Evolutionary conservation across 2,797 vertebrate species (phyloP).

Genomic region (Pitangus sulphuratus): DNA sequence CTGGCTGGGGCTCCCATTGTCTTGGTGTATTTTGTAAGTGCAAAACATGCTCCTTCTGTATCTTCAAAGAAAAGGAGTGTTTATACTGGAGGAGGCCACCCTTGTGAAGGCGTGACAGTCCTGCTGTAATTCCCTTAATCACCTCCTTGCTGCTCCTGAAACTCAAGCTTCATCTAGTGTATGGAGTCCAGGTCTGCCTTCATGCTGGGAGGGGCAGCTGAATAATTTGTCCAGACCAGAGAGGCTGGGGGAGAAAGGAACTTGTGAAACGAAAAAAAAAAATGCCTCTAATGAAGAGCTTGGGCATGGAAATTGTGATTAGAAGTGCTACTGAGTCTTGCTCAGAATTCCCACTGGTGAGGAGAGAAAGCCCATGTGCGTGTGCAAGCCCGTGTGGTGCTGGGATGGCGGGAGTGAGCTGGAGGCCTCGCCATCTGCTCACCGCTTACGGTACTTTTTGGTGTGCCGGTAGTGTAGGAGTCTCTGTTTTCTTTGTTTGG

Average conservation of each 20-base stretch:
- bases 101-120: background rate
- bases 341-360: background rate
- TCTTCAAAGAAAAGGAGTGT: background rate
- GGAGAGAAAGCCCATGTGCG: accelerated
- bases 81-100: background rate
- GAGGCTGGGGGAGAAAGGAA: background rate
- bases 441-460: background rate
- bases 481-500: background rate
- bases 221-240: background rate
- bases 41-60: accelerated
- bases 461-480: background rate
- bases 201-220: accelerated
- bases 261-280: background rate
- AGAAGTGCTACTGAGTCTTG: background rate
- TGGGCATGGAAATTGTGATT: background rate
- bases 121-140: background rate
- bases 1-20: background rate
- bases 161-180: background rate
- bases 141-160: background rate
- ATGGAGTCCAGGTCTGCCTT: background rate
- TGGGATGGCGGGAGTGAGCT: accelerated
- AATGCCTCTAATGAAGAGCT: background rate
- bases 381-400: accelerated
- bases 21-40: background rate
- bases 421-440: background rate